These are phyloP conservation scores for Syngnathus typhle DNA, from an alignment of 2,113 vertebrate genomes.

Conservation along the genomic window DNA sequence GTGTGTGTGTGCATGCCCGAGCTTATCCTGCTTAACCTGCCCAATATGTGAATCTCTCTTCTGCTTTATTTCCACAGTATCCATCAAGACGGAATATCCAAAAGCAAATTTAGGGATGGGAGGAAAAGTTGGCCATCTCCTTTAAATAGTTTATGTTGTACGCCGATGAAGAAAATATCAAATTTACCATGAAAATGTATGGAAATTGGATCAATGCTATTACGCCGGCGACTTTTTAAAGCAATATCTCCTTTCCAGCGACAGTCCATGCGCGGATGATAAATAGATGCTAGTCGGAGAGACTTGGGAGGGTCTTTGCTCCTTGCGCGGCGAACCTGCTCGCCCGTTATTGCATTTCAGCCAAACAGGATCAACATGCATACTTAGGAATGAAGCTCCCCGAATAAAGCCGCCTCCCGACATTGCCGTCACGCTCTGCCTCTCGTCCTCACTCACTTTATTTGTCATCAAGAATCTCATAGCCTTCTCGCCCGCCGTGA, in stretches of 20 bases:
- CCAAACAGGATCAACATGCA: slow-evolving; percentile 73
- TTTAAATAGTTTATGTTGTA: slow-evolving; percentile 77
- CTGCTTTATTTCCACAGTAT: slow-evolving; percentile 44
- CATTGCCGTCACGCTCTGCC: slow-evolving; percentile 52
- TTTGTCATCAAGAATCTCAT: slow-evolving; percentile 70
- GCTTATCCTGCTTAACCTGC: slow-evolving; percentile 14
- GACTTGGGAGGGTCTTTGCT: slow-evolving; percentile 65
- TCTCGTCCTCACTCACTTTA: slow-evolving; percentile 58
- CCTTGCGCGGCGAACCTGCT: slow-evolving; percentile 53
- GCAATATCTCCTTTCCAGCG: slow-evolving; percentile 75
- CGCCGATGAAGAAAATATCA: slow-evolving; percentile 75
- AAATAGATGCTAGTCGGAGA: slow-evolving; percentile 71
- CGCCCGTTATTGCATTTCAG: slow-evolving; percentile 70
- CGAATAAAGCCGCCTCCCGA: slow-evolving; percentile 51
- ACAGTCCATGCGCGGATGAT: slow-evolving; percentile 73
- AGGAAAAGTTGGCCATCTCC: slow-evolving; percentile 72
- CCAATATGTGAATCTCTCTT: slow-evolving; percentile 50
- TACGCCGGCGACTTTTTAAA: slow-evolving; percentile 75
- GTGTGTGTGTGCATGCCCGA: slow-evolving; percentile 8
- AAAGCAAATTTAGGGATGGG: slow-evolving; percentile 66
- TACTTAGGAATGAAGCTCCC: slow-evolving; percentile 63
- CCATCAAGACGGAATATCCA: slow-evolving; percentile 66
- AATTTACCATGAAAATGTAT: slow-evolving; percentile 78
- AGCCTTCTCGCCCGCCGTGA: slow-evolving; percentile 56
- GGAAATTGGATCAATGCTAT: slow-evolving; percentile 77